Base-by-base conservation (phyloP, 2,113 vertebrate genomes). In the Pituophis catenifer region DNA sequence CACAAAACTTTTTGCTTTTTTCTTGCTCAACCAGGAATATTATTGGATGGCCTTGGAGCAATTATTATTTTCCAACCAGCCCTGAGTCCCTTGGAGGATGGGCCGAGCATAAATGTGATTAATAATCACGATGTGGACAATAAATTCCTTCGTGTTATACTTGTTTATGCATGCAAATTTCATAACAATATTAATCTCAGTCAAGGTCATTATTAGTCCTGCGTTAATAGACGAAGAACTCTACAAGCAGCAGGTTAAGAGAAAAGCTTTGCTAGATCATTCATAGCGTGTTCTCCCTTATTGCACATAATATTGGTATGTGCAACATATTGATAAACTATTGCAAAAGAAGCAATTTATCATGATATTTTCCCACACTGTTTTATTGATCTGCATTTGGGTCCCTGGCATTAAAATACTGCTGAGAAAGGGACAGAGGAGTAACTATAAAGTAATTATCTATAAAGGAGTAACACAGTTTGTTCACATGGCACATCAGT, bases 151-250 rank as follows among this genome's bases (percentile, higher is more conserved):
- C 48, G 50, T 2, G 17, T 59, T 59, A 33, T 15, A 21, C 57
- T 87, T 62, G 85, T 62, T 92, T 88, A 92, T 88, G 91, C 85
- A 88, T 62, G 91, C 85, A 88, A 58, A 87, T 48, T 88, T 87
- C 85, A 58, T 86, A 87, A 53, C 53, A 85, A 48, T 48, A 88
- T 92, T 88, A 62, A 86, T 88, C 57, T 91, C 29, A 52, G 48
- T 52, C 91, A 92, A 88, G 91, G 85, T 88, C 57, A 87, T 62
- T 33, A 88, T 87, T n/a, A 44, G 91, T 59, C 85, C n/a, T 24
- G 85, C 23, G 26, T 86, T 86, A 81, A 87, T 44, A 86, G 81
- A 59, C 26, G 5, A 19, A 53, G 38, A 86, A 62, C 5, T 87
- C 54, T 50, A 58, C 24, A 19, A 48, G 8, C 12, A 13, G 26